Evolutionary conservation across 2,113 vertebrate species (phyloP), one percentile per base, ranked within the genome.

Genomic region (Ctenodactylus gundi): DNA sequence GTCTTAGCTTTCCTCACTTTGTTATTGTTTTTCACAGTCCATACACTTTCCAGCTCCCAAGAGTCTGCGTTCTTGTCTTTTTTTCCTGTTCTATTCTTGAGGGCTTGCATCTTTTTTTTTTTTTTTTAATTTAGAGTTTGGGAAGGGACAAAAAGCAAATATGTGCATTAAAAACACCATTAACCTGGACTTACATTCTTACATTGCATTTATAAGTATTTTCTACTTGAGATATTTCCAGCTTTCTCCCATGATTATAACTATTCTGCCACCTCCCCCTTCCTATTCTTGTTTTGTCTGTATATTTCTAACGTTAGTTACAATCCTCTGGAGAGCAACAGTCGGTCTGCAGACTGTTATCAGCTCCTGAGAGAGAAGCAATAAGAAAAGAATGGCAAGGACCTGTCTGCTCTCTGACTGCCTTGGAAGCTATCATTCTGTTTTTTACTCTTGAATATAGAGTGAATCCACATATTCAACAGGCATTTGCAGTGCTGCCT

Each of bases 391-490:
- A 72, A 89, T 27, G 12, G 25, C 34, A 77, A 97, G 44, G 62
- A 82, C 20, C n/a, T 77, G 72, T 62, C 34, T 88, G n/a, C 93
- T 93, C 29, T 93, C 68, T 78, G 46, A 82, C 1, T 89, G 70
- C 41, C 29, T 57, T 85, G 46, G 55, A 58, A 6, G 20, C 29
- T 91, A n/a, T 51, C 11, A 57, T 95, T 94, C 81, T 39, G 27
- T 77, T 68, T 80, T 46, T 92, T 80, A 62, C 76, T 90, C 51
- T 90, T 80, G 92, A 93, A 92, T 57, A 87, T 60, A 85, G 81
- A 78, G 81, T 67, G 41, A 87, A 53, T 83, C 55, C 25, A 67
- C 55, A 44, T 88, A 81, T 20, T 76, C 25, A 95, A 86, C 1
- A 85, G 51, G 53, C 51, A 87, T 57, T 84, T 87, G 29, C 13